These are phyloP conservation scores for Philypnodon macrostomus DNA, from an alignment of 2,797 vertebrate genomes.

Conservation along the genomic window DNA sequence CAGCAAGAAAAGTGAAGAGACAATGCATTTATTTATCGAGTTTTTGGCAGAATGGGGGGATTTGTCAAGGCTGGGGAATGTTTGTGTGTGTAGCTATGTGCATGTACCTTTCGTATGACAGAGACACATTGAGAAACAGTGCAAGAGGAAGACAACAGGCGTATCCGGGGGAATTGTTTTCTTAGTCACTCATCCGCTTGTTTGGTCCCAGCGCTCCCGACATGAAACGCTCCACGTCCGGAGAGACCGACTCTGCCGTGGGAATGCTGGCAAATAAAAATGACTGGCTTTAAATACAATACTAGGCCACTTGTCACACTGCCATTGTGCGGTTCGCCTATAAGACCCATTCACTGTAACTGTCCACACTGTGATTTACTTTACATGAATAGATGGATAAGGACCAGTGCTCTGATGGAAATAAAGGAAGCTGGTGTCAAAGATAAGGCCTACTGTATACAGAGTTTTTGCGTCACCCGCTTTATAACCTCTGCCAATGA, in stretches of 20 bases:
- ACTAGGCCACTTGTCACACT: conserved; percentile 36
- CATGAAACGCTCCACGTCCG: conserved; percentile 51
- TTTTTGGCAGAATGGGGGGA: conserved; percentile 63
- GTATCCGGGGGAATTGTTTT: conserved; percentile 67
- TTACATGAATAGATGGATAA: not conserved
- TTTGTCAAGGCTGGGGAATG: conserved; percentile 60
- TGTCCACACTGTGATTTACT: not conserved
- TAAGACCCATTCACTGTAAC: conserved; percentile 3
- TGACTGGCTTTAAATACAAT: conserved; percentile 41
- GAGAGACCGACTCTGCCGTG: conserved; percentile 34
- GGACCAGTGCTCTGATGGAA: not conserved
- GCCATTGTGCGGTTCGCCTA: conserved; percentile 14
- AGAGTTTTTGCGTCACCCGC: conserved; percentile 1
- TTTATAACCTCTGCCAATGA: not conserved
- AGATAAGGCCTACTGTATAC: conserved; percentile 4
- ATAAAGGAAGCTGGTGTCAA: not conserved
- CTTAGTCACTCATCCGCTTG: conserved; percentile 64
- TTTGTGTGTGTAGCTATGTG: conserved; percentile 23
- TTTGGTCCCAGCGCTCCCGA: conserved; percentile 61
- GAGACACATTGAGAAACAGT: conserved; percentile 46
- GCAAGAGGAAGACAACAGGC: conserved; percentile 53
- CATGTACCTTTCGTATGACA: conserved; percentile 56
- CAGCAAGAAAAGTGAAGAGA: conserved; percentile 79
- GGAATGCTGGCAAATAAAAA: conserved; percentile 49
- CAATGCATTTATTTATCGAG: conserved; percentile 77